A percentile compares a stretch with the other conserved stretches of the same genome.
Evolutionary conservation across 2,113 vertebrate species (phyloP).

Genomic region (Microtus ochrogaster): DNA sequence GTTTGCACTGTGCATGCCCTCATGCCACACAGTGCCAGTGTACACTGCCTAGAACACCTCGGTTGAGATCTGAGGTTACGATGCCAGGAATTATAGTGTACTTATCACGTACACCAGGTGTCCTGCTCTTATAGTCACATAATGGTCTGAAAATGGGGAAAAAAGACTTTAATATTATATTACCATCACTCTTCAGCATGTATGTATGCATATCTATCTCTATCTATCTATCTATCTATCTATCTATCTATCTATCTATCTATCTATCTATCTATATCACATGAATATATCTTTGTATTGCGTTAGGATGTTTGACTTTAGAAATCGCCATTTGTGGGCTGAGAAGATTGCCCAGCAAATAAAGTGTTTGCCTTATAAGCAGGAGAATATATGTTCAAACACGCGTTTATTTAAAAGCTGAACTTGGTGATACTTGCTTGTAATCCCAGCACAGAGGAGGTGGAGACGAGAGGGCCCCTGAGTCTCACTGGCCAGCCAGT

Average conservation of each 20-base stretch:
- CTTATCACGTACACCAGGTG: not conserved
- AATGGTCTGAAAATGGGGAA: not conserved
- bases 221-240: rapidly evolving
- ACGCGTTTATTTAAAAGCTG: not conserved
- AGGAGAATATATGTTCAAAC: not conserved
- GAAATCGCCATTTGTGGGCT: not conserved
- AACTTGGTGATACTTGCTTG: not conserved
- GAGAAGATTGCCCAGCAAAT: not conserved
- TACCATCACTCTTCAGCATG: not conserved
- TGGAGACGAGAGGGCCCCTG: not conserved
- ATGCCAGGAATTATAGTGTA: not conserved
- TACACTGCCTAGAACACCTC: not conserved
- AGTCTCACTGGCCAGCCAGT: not conserved
- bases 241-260: rapidly evolving
- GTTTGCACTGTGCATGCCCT: not conserved
- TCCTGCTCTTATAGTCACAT: not conserved
- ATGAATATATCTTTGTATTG: not conserved
- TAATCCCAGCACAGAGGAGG: not conserved
- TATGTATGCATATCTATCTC: too few relatives aligned
- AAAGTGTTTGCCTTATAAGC: not conserved
- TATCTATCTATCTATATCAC: not conserved
- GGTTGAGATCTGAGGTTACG: not conserved
- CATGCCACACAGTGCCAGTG: not conserved
- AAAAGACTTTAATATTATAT: not conserved
- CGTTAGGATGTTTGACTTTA: not conserved